Conservation (phyloP, 2,113 vertebrate genomes). For the Chaenocephalus aceratus region DNA sequence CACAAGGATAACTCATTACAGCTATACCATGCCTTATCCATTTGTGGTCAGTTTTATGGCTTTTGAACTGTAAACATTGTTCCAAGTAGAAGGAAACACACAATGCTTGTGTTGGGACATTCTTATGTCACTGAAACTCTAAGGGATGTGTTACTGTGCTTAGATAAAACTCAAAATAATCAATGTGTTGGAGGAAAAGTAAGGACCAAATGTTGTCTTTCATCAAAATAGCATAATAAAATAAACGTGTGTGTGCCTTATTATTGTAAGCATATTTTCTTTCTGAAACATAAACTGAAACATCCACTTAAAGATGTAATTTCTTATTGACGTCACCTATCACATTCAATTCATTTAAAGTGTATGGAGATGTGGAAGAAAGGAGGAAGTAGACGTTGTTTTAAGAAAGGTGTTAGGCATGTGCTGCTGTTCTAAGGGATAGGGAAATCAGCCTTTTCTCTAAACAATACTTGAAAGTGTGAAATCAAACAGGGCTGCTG, state of each 20-base stretch:
- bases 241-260: conserved; percentile 27
- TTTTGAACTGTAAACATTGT: conserved; percentile 77
- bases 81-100: conserved; percentile 66
- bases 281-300: conserved; percentile 9
- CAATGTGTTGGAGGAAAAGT: conserved; percentile 12
- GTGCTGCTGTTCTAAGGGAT: not conserved
- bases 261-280: conserved; percentile 40
- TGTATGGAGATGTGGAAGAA: not conserved
- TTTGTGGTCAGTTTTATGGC: conserved; percentile 74
- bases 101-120: conserved; percentile 62
- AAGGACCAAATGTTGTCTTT: conserved; percentile 11
- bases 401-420: conserved; percentile 4
- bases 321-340: conserved; percentile 19
- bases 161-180: conserved; percentile 27
- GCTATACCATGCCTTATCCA: conserved; percentile 64
- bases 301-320: conserved; percentile 18
- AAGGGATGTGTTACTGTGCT: conserved; percentile 29
- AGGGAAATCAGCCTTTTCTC: not conserved
- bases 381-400: not conserved
- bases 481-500: conserved; percentile 40
- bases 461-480: conserved; percentile 49
- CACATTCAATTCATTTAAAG: conserved; percentile 1
- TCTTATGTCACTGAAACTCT: conserved; percentile 47
- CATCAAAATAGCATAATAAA: conserved; percentile 43
- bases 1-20: conserved; percentile 74